Evolutionary conservation across 2,888 invertebrate species (phyloP), one percentile per base, ranked within the genome.

Genomic region (Limnephilus marmoratus): DNA sequence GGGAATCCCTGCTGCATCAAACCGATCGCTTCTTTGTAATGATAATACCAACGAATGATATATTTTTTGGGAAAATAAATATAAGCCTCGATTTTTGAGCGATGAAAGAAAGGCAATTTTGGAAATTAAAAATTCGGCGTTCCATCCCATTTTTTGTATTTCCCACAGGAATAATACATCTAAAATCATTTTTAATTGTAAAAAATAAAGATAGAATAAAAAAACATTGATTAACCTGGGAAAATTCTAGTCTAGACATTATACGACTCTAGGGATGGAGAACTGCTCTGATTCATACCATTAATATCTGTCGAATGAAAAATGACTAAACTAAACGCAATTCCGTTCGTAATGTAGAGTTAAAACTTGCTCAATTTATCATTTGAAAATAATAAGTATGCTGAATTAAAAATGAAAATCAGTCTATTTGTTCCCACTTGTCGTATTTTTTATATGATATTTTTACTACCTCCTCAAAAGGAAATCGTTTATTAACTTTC

Each of bases 1-100:
- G n/a, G 92, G 92, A 91, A 31, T 87, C 80, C 18, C 34, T 45
- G 81, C 45, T 90, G 90, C 90, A 90, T 81, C 90, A 87, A 87
- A 53, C 87, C 87, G 53, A 87, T 87, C 87, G 87, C 34, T 87
- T 68, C 87, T 87, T 87, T 87, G 87, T 87, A 34, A 87, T 87
- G 87, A 68, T 87, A 87, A 87, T 45, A 86, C 45, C 49, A 31
- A 68, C 31, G 87, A 31, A 18, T 53, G 87, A 87, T 31, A 87
- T 15, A 34, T 87, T 68, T 87, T 87, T 68, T 34, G 31, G 13
- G 53, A 34, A n/a, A 53, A 31, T 53, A 41, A 12, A 87, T 53
- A 87, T 53, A 53, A 53, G 11, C 18, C 53, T 53, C 29, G 11
- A 68, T 34, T 53, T 87, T 87, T 18, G 86, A 45, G 86, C 45